These are phyloP conservation scores for Loriculus beryllinus DNA, from an alignment of 2,797 vertebrate genomes.

Conservation along the genomic window DNA sequence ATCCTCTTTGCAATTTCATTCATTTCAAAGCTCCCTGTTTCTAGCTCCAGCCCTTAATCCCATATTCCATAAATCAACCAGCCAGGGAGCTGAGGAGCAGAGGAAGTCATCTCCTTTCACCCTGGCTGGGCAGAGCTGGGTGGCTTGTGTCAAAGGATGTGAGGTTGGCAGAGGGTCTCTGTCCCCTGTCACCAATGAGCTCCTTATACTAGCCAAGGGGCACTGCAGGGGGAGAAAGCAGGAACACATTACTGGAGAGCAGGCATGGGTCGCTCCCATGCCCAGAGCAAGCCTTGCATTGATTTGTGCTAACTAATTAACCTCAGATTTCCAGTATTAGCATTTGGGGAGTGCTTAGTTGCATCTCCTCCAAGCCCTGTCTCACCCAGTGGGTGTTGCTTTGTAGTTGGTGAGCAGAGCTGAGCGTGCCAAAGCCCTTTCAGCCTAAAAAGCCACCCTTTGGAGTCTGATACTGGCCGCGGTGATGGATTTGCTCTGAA, in stretches of 20 bases:
- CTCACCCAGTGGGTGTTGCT: background rate
- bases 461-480: fast-evolving
- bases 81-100: background rate
- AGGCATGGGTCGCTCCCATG: background rate
- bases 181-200: background rate
- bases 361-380: background rate
- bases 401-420: fast-evolving
- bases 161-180: background rate
- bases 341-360: background rate
- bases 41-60: constrained; percentile 41
- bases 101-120: background rate
- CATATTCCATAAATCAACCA: constrained; percentile 51
- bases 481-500: background rate
- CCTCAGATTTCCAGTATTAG: background rate
- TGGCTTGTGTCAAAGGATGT: background rate
- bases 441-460: background rate
- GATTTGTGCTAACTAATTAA: background rate
- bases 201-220: background rate
- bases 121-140: background rate
- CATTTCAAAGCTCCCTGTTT: constrained; percentile 29
- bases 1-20: constrained; percentile 51
- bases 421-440: background rate
- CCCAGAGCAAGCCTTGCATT: background rate
- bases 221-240: background rate
- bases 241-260: background rate